Base-by-base conservation (phyloP, 2,888 invertebrate genomes). In the Pollenia angustigena region DNA sequence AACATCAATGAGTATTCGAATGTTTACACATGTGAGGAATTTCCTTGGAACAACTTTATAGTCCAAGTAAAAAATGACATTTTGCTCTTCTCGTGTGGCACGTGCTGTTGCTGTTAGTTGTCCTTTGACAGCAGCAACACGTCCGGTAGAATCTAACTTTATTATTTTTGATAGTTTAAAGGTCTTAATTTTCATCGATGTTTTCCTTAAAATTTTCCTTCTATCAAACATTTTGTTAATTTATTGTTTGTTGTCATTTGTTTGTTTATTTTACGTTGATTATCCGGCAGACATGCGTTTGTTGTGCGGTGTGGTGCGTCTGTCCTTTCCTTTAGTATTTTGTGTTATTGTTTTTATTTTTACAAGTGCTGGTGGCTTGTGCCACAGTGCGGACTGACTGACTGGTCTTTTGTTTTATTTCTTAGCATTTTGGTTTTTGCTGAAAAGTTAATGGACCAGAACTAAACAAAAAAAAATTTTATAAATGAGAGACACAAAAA, bases 391-490 rank as follows among this genome's bases (percentile, higher is more conserved):
- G 44, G 9, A 10, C 42, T 12, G 14, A 42, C 32, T 54, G n/a
- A 18, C 32, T 50, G 46, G 66, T 85, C 60, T 32, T 84, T 74
- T 74, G 44, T 76, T 81, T 64, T 48, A 69, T 62, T 72, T 46
- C 48, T 50, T 46, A 18, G 32, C 50, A 52, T 75, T 71, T 68
- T 46, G 56, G 8, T 60, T 75, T 78, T 74, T 76, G 85, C 66
- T 84, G 81, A 84, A 84, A 87, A 78, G 81, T 87, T 87, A 87
- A 87, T 87, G 87, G 87, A 84, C 87, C 87, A 74, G 81, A 84
- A 87, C 71, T 16, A 69, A 64, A 84, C 62, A 64, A 44, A 72
- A 74, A 54, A 46, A 58, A 32, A n/a, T 72, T 74, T 60, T n/a
- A 12, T 48, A 14, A 48, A 32, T 66, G 64, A 18, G 11, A 66